phyloP scores from a whole-genome alignment of 1,140 invertebrate genomes.

The Theocolax elegans region DNA sequence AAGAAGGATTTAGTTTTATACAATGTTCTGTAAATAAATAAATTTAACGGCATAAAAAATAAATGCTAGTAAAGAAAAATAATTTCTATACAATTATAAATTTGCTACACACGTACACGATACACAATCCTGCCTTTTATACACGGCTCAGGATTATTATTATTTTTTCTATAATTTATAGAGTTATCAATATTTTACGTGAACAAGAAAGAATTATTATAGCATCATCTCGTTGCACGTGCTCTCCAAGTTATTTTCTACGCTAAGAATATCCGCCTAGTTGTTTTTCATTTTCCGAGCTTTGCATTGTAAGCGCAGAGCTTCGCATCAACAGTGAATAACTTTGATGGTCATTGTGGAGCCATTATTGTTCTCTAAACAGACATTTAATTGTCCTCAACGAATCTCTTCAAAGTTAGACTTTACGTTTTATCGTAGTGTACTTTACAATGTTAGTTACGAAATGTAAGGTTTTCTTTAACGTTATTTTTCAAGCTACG shows the following conservation, averaged over 20 bases:
- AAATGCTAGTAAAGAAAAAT: too few species aligned
- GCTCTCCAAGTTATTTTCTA: constrained; percentile 16
- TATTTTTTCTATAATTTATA: too few species aligned
- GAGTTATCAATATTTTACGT: too few species aligned
- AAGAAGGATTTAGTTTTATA: too few species aligned
- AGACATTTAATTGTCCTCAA: constrained; percentile 17
- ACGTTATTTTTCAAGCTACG: constrained; percentile 9
- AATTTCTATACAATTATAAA: too few species aligned
- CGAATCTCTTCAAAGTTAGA: neutral
- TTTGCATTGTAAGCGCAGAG: neutral
- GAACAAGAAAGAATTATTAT: too few species aligned
- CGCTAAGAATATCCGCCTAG: neutral
- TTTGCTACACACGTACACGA: too few species aligned
- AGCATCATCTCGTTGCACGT: too few species aligned
- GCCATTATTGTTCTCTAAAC: neutral
- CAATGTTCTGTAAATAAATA: too few species aligned
- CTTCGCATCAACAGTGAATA: neutral
- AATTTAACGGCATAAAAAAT: too few species aligned
- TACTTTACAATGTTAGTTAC: constrained; percentile 15
- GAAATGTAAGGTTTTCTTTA: neutral
- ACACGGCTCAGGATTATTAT: too few species aligned
- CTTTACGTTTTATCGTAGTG: neutral
- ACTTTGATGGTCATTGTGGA: constrained; percentile 14
- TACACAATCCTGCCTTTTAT: too few species aligned
- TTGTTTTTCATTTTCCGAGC: neutral